phyloP scores from a whole-genome alignment of 2,888 invertebrate genomes.

The Crioceris asparagi region DNA sequence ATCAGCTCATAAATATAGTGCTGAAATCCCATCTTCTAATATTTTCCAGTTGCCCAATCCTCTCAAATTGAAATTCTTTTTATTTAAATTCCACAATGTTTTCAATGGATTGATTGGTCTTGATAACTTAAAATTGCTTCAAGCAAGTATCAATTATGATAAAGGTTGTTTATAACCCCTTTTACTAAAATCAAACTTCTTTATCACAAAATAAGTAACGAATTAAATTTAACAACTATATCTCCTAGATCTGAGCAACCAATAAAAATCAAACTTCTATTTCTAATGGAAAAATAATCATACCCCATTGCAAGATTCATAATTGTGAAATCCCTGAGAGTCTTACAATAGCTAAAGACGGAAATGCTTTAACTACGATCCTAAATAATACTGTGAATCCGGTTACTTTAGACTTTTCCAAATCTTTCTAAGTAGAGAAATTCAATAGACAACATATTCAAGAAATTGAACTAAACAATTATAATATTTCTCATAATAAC shows the following conservation, averaged over 20 bases:
- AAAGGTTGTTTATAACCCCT: no score
- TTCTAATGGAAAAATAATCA: not conserved
- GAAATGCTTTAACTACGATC: not conserved
- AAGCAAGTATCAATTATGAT: no score
- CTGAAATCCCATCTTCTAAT: no score
- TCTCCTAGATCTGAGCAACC: conserved; percentile 9
- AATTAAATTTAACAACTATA: no score
- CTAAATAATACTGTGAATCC: not conserved
- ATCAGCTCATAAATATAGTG: no score
- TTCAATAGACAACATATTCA: not conserved
- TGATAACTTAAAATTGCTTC: no score
- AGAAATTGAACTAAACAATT: not conserved
- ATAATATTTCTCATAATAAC: not conserved
- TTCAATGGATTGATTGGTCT: no score
- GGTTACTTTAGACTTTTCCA: not conserved
- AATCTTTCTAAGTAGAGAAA: conserved; percentile 1
- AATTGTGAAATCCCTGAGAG: conserved; percentile 9
- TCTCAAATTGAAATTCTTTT: no score
- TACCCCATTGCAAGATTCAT: conserved; percentile 5
- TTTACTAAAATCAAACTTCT: no score
- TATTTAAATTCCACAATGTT: no score
- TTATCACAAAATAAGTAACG: no score
- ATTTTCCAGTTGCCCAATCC: no score
- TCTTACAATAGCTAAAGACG: conserved; percentile 5
- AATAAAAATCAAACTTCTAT: conserved; percentile 7